Base-by-base conservation (phyloP, 1,140 invertebrate genomes). In the Dinothrombium tinctorium region DNA sequence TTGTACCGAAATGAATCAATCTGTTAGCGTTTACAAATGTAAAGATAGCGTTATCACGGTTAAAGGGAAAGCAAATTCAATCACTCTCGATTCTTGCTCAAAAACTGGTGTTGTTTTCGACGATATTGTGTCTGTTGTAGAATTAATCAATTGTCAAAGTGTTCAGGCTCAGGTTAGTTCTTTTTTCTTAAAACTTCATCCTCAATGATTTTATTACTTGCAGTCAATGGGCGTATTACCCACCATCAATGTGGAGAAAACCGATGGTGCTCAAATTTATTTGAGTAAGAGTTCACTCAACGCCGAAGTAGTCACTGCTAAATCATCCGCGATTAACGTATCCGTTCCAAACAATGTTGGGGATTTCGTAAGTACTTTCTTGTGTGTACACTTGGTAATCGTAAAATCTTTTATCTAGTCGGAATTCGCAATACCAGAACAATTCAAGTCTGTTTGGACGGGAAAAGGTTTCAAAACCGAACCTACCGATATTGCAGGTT, bases 301-400 rank as follows among this genome's bases (percentile, higher is more conserved):
- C 39, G 77, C 83, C 29, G 86, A 90, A 64, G 76, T 99, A 46
- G 74, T 98, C 42, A 61, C 67, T 4, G 63, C 87, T 37, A 99
- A 98, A 62, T 96, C 89, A 22, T 92, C 87, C 2, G 90, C 95
- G 67, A 92, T 99, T 82, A 99, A 98, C 58, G 72, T 98, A 32
- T 66, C 94, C 52, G 66, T 98, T 47, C 89, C 90, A 9, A 73
- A 76, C 55, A 43, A 50, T 42, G 78, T 75, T 56, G 87, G 83
- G 43, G 90, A 96, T 57, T 96, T 76, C 63, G 86, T 94, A 68
- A 75, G 79, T 72, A 46, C 35, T 46, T 22, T 42, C 38, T 22
- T 2, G 28, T 11, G 17, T 23, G 20, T 33, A 28, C 15, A 26
- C 1, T 12, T 21, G 8, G 22, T 19, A 4, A 8, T 19, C 33